phyloP scores from a whole-genome alignment of 2,888 invertebrate species.

The Cephonodes hylas region DNA sequence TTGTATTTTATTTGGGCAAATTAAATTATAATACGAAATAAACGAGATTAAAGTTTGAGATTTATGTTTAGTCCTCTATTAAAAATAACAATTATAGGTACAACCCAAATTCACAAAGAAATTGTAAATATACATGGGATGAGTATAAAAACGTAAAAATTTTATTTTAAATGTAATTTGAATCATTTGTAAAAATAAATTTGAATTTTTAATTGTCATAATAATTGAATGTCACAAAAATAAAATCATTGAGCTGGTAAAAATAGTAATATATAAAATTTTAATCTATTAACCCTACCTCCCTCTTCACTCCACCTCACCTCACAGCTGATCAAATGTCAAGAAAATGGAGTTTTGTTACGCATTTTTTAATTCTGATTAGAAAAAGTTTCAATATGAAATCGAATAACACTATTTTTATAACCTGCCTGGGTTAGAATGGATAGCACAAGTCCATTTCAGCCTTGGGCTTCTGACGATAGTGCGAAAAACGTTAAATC shows the following conservation, averaged over 20 bases:
- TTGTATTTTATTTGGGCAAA: too few species aligned
- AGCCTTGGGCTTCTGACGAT: conserved; percentile 76
- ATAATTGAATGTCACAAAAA: too few species aligned
- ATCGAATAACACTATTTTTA: conserved; percentile 52
- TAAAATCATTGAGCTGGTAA: background rate
- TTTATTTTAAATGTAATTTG: too few species aligned
- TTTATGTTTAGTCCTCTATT: too few species aligned
- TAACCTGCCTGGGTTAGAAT: conserved; percentile 67
- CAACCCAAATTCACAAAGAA: too few species aligned
- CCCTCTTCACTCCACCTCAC: conserved; percentile 61
- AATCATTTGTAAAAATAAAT: too few species aligned
- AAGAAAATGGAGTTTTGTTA: conserved; percentile 81
- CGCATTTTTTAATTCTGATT: conserved; percentile 69
- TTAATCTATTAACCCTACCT: background rate
- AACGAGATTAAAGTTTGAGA: too few species aligned
- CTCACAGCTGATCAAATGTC: conserved; percentile 81
- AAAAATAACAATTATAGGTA: too few species aligned
- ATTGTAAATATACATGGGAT: too few species aligned
- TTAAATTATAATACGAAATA: too few species aligned
- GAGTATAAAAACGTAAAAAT: too few species aligned
- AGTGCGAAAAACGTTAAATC: conserved; percentile 74
- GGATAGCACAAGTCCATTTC: conserved; percentile 77
- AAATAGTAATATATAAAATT: background rate
- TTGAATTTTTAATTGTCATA: too few species aligned
- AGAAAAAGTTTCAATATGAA: conserved; percentile 70